A percentile compares a stretch with the other conserved stretches of the same genome.
phyloP scores from a whole-genome alignment of 2,113 vertebrate genomes.

The Barbus barbus region DNA sequence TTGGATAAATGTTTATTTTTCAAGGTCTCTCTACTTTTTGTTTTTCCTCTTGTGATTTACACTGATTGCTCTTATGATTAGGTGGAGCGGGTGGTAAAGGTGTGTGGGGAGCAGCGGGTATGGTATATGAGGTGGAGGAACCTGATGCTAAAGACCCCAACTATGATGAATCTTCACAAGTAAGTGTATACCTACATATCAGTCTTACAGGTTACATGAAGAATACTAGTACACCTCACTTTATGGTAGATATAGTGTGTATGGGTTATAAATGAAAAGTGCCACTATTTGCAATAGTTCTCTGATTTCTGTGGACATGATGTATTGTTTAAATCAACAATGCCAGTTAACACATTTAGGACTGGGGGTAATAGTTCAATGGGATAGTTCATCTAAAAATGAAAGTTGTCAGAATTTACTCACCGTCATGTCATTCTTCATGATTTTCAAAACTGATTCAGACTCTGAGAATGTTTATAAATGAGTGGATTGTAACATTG shows the following conservation, averaged over 20 bases:
- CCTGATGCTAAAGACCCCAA: conserved; percentile 82
- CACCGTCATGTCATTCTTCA: background rate
- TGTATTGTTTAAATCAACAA: background rate
- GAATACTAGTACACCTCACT: background rate
- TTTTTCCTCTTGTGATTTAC: background rate
- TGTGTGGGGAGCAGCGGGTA: conserved; percentile 86
- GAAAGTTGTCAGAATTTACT: background rate
- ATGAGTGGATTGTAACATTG: no score
- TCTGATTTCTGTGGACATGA: background rate
- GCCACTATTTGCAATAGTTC: background rate
- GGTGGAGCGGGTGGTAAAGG: conserved; percentile 87
- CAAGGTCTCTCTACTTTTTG: background rate
- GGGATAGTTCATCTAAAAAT: background rate
- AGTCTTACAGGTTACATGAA: background rate
- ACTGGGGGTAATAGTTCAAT: no score
- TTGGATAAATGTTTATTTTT: background rate
- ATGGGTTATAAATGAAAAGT: no score
- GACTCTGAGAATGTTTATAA: no score
- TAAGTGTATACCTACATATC: conserved; percentile 46
- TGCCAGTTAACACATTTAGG: background rate
- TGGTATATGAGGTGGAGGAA: conserved; percentile 85
- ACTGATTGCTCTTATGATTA: conserved; percentile 47
- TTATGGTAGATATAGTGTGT: background rate
- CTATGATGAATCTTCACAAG: conserved; percentile 86
- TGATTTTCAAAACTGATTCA: background rate